Evolutionary conservation across 2,888 invertebrate species (phyloP).

Genomic region (Neoscelio sp.): DNA sequence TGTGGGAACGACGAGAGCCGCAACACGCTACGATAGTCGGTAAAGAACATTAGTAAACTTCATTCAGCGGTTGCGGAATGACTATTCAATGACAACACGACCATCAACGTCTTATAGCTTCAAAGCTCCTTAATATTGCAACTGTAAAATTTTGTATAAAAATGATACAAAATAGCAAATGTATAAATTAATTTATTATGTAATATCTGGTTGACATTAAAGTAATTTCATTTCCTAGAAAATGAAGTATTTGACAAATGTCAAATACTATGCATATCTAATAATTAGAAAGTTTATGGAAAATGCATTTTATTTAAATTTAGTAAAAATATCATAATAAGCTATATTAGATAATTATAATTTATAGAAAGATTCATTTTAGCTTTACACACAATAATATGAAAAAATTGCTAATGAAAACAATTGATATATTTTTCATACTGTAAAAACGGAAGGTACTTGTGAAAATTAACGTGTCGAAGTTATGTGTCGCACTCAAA

Average conservation of each 20-base stretch:
- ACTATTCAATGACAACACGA: slow-evolving; percentile 31
- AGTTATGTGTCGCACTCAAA: slow-evolving; percentile 66
- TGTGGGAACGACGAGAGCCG: slow-evolving; percentile 19
- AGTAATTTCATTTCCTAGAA: no score
- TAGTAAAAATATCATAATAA: background rate
- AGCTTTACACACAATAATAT: background rate
- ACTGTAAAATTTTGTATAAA: no score
- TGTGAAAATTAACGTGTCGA: slow-evolving; percentile 58
- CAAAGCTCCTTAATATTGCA: background rate
- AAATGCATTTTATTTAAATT: no score
- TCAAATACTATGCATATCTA: no score
- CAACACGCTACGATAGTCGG: slow-evolving; percentile 54
- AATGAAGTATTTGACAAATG: no score
- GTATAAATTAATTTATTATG: no score
- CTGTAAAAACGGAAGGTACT: slow-evolving; percentile 30
- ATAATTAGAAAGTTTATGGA: no score
- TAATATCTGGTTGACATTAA: no score
- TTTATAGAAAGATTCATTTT: no score
- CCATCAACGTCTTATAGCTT: slow-evolving; percentile 21
- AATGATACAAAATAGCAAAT: no score
- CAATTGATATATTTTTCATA: slow-evolving; percentile 35
- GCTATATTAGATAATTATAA: no score
- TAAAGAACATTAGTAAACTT: slow-evolving; percentile 55
- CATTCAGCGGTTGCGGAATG: slow-evolving; percentile 44
- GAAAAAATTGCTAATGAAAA: slow-evolving; percentile 15